Conservation (phyloP, 1,140 invertebrate genomes). For the Armadillidium nasatum region DNA sequence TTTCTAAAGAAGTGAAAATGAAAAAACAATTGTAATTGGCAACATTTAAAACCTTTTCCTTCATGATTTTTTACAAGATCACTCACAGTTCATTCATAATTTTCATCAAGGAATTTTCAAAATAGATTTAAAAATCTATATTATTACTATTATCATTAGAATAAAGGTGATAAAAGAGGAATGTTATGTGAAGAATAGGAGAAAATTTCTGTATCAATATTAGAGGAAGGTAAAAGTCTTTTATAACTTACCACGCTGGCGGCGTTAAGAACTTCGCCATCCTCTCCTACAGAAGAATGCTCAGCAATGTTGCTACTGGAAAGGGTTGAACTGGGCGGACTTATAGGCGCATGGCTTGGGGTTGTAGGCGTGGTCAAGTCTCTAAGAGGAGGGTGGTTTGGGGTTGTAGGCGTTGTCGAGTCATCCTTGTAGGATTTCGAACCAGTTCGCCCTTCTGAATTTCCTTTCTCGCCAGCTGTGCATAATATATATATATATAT, state of each 20-base stretch:
- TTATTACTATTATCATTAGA: no score
- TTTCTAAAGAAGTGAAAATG: no score
- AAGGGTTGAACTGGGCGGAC: conserved; percentile 28
- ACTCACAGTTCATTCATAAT: no score
- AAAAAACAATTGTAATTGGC: no score
- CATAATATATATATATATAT: conserved; percentile 4
- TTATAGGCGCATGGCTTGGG: conserved; percentile 26
- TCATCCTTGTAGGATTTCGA: conserved; percentile 32
- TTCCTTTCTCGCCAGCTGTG: conserved; percentile 32
- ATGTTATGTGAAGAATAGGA: no score
- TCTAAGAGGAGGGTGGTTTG: conserved; percentile 27
- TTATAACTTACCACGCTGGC: conserved; percentile 36
- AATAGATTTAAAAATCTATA: no score
- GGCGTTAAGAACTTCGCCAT: conserved; percentile 33
- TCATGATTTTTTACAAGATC: no score
- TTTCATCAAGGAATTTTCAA: no score
- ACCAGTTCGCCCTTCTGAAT: conserved; percentile 28
- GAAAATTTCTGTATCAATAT: no score
- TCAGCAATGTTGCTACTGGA: conserved; percentile 25
- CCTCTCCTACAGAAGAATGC: conserved; percentile 27
- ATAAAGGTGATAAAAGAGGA: no score
- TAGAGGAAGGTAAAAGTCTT: no score
- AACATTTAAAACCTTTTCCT: no score
- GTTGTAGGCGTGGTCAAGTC: conserved; percentile 31
- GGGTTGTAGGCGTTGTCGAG: conserved; percentile 28